phyloP scores from a whole-genome alignment of 2,888 invertebrate genomes.

The Ypsolopha scabrella region DNA sequence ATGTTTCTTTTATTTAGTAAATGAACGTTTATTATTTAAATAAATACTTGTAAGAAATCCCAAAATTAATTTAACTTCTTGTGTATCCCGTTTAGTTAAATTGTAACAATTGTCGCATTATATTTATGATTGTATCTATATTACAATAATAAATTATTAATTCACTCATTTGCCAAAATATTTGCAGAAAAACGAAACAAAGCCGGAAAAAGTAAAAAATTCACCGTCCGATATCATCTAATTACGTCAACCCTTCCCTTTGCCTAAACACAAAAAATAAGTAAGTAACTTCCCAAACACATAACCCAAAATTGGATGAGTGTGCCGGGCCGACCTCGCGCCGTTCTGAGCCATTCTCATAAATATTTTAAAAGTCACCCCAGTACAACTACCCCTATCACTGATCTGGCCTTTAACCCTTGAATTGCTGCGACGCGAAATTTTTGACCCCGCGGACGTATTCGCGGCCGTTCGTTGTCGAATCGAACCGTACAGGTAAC shows the following conservation, averaged over 20 bases:
- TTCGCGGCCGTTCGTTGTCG: conserved; percentile 14
- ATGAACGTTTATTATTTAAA: too few species aligned
- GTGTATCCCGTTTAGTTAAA: too few species aligned
- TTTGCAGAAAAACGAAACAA: too few species aligned
- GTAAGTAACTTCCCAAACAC: conserved; percentile 43
- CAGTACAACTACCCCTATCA: conserved; percentile 46
- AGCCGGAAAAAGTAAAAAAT: background rate
- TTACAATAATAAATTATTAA: too few species aligned
- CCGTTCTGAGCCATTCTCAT: conserved; percentile 41
- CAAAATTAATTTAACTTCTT: too few species aligned
- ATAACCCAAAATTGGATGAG: conserved; percentile 70
- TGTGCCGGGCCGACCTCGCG: conserved; percentile 43
- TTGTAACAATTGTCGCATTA: too few species aligned
- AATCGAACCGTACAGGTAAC: background rate
- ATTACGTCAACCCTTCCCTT: background rate
- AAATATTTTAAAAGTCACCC: conserved; percentile 65
- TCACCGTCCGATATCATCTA: background rate
- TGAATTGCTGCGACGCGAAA: conserved; percentile 31
- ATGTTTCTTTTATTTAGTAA: too few species aligned
- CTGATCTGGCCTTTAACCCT: conserved; percentile 53
- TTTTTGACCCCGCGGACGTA: conserved; percentile 38
- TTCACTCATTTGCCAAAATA: too few species aligned
- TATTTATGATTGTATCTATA: too few species aligned
- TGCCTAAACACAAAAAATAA: conserved; percentile 14
- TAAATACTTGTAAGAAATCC: too few species aligned